Base-by-base conservation (phyloP, 2,797 vertebrate genomes). In the Tenualosa ilisha region DNA sequence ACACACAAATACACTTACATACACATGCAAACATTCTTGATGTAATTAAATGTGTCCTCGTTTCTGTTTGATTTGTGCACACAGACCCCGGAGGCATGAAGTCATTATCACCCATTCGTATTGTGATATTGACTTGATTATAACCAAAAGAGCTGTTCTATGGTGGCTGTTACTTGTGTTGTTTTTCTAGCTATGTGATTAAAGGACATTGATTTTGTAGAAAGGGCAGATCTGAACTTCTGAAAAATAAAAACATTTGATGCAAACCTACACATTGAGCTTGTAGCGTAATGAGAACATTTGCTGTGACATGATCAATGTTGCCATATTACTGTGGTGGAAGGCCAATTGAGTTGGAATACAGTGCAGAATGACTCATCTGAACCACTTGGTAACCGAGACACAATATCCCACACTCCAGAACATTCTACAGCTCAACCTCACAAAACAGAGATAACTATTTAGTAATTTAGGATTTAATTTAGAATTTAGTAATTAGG, bases 141-240 rank as follows among this genome's bases (percentile, higher is more conserved):
- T 46, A 12, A 20, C 13, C 13, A 75, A 75, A 31, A 31, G 31
- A 31, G 31, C 24, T 31, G 24, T 26, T 31, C 63, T 31, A 26
- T 68, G 63, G 26, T 68, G 63, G 63, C 63, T 68, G 3, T 68
- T 31, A 24, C 65, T 40, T 72, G 65, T 72, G 15, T 72, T 72
- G 65, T 72, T 72, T 31, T 26, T 31, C 65, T 72, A 37, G 65
- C 15, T 40, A 72, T 72, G 31, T 72, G 31, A 72, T 72, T 40
- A 40, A 72, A 17, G 65, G 65, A 72, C 65, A 72, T 72, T 72
- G 65, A 72, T 72, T 72, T 40, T 72, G 31, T 8, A 15, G 31
- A 72, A 72, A 40, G 26, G 65, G 31, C 31, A 40, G 3, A 40
- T 72, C 65, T 72, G 65, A 37, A 40, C 65, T 72, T 72, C 2